Base-by-base conservation (phyloP, 2,113 vertebrate genomes). In the Apaloderma vittatum region DNA sequence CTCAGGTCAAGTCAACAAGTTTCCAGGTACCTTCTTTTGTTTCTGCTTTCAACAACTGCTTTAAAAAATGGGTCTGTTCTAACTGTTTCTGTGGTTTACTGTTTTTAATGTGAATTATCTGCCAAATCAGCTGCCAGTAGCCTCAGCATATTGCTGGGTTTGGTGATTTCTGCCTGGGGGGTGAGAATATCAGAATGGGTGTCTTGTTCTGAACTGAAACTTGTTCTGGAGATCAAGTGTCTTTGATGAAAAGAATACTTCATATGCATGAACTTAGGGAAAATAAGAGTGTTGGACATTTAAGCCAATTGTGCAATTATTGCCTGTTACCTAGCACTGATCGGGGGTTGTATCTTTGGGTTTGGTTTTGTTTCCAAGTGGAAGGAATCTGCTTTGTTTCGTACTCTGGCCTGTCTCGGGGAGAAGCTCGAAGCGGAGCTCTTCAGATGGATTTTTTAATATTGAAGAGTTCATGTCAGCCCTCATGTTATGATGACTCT, bases 1-100 rank as follows among this genome's bases (percentile, higher is more conserved):
- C 97, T 99, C 99, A 40, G 99, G 99, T 88, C 99, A 99, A 98
- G 99, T 99, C 97, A 99, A 99, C 99, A 99, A 99, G 98, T 99
- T 99, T 85, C 99, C 99, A 99, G 99, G 99, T 99, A 99, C 66
- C 30, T 77, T 34, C 54, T 62, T 83, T 43, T 85, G 20, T 54
- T 80, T 70, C n/a, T 55, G 9, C 8, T 30, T 86, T 49, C 86
- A 94, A 54, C 23, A 57, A 78, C 18, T 43, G 36, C 29, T 59
- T 80, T 65, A 32, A 67, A 68, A 67, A 2, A 5, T 1, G 16
- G 8, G 2, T 9, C 46, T 4, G 6, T 71, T 75, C 54, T 22
- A 45, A 37, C 61, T 29, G 4, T 12, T 68, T 54, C 32, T 83
- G 37, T 30, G 43, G 13, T 66, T 40, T 16, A 3, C 10, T 63